phyloP scores from a whole-genome alignment of 2,113 vertebrate species.

The Struthidea cinerea region DNA sequence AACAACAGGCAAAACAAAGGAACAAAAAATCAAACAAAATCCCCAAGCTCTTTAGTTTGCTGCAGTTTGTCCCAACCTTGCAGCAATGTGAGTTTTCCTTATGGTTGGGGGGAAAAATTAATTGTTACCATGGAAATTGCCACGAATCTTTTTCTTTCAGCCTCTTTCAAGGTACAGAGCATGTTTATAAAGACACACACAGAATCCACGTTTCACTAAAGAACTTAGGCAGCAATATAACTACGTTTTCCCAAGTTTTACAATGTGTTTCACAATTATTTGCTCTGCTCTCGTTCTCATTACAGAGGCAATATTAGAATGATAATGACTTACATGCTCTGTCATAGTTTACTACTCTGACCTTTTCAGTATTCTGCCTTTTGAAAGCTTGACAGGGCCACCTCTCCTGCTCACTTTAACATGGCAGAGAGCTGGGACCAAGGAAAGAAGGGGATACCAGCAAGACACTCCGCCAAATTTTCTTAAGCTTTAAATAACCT shows the following conservation, averaged over 20 bases:
- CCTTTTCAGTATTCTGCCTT: conserved; percentile 72
- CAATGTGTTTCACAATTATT: conserved; percentile 59
- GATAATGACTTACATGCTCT: conserved; percentile 72
- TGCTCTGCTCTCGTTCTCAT: conserved; percentile 51
- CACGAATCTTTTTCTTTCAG: conserved; percentile 24
- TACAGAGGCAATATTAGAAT: conserved; percentile 70
- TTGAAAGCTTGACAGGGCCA: conserved; percentile 62
- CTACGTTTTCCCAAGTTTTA: conserved; percentile 58
- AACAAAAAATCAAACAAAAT: not conserved
- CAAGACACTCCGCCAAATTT: not conserved
- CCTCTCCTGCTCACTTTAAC: conserved; percentile 22
- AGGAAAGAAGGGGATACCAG: not conserved
- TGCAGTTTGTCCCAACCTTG: not conserved
- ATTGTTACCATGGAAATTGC: conserved; percentile 52
- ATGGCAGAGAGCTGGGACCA: conserved; percentile 30
- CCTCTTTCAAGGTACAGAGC: not conserved
- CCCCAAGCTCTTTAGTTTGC: not conserved
- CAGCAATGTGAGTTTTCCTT: not conserved
- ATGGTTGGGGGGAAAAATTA: not conserved
- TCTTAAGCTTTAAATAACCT: not conserved
- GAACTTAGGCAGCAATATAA: conserved; percentile 6
- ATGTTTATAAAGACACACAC: not conserved
- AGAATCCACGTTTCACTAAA: conserved; percentile 32
- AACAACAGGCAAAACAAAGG: not conserved
- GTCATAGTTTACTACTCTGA: conserved; percentile 64